Conservation (phyloP, 2,113 vertebrate genomes). For the Petaurus breviceps region DNA sequence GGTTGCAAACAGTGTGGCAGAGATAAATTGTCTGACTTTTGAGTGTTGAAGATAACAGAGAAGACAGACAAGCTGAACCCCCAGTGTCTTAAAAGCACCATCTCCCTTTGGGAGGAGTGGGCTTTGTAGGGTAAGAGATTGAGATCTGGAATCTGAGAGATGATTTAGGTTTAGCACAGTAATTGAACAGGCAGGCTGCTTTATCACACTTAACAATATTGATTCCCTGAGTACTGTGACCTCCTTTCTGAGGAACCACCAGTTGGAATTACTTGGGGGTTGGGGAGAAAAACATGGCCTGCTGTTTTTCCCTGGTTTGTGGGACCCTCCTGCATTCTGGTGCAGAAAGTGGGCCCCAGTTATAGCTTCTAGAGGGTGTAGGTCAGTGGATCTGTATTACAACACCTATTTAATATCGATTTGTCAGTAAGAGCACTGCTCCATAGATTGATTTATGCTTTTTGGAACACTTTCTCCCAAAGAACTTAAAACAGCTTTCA, state of each 20-base stretch:
- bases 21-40: not conserved
- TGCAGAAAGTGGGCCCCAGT: not conserved
- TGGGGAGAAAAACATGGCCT: slow-evolving; percentile 27
- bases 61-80: slow-evolving; percentile 11
- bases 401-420: not conserved
- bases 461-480: not conserved
- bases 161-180: slow-evolving; percentile 48
- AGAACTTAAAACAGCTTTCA: not conserved
- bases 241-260: slow-evolving; percentile 65
- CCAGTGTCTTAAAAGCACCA: slow-evolving; percentile 68
- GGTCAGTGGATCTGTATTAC: not conserved
- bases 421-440: not conserved
- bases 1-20: not conserved
- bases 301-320: not conserved
- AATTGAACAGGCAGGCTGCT: slow-evolving; percentile 70
- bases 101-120: slow-evolving; percentile 72
- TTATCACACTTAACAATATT: slow-evolving; percentile 74
- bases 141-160: slow-evolving; percentile 20
- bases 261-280: slow-evolving; percentile 37
- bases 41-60: not conserved
- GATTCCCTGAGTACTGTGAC: slow-evolving; percentile 73
- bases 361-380: not conserved
- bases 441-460: not conserved
- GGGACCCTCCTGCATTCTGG: not conserved
- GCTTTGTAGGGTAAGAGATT: slow-evolving; percentile 41